Base-by-base conservation (phyloP, 2,888 invertebrate species). In the Bellardia bayeri region DNA sequence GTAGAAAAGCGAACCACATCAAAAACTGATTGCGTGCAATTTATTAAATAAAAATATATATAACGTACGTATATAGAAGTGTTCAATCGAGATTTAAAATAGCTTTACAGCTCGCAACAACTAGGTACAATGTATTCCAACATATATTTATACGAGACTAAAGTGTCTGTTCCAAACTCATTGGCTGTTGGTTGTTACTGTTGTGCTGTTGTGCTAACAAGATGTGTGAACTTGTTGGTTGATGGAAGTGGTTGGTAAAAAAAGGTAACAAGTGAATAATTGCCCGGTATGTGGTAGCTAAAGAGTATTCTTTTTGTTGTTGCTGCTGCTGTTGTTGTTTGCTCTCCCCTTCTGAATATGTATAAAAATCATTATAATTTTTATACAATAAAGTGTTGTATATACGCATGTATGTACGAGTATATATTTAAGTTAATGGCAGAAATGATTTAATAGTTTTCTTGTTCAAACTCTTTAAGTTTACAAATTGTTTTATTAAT, bases 1-100 rank as follows among this genome's bases (percentile, higher is more conserved):
- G 72, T 3, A 75, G 82, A 81, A 88, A 83, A 49, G 54, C 58
- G 66, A 86, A 85, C 86, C 85, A 85, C 81, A 87, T 83, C 80
- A 78, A 84, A 69, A 85, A 89, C 82, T 88, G 90, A 89, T 90
- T 89, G 90, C 90, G 89, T 90, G 90, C 90, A 89, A 90, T 90
- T 90, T 90, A 90, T 90, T 89, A 89, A 89, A 84, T 72, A 80
- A 71, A 79, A 81, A 64, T 66, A 80, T 58, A 69, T 72, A 63
- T 37, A 51, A 40, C 23, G 58, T 82, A 82, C 45, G 16, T 72
- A 54, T 63, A 69, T 68, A 85, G 80, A 85, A 80, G 85, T 85
- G 85, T 85, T 85, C 85, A 81, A 85, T 85, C 75, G 85, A 75
- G 85, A 85, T 85, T 75, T 71, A 14, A 81, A 72, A 78, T 68